Evolutionary conservation across 2,113 vertebrate genomes (phyloP).

Genomic region (Psammodynastes pulverulentus): DNA sequence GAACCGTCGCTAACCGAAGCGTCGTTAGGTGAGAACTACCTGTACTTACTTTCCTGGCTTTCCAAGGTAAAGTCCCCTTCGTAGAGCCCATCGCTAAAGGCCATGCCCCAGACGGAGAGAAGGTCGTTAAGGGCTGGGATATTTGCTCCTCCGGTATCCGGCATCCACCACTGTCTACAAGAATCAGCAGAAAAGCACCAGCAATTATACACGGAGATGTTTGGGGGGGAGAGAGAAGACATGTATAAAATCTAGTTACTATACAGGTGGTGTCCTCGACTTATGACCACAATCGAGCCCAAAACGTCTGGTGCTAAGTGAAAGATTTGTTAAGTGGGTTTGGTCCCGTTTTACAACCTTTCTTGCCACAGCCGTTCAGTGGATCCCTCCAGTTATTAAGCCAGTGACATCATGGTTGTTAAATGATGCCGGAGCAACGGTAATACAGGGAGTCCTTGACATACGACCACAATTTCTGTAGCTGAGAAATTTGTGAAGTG

Average conservation of each 20-base stretch:
- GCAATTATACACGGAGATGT: neutral
- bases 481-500: too few species aligned
- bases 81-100: constrained; percentile 93
- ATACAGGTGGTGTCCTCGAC: neutral
- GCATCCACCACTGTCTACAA: constrained; percentile 98
- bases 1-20: neutral
- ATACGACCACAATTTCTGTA: too few species aligned
- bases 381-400: neutral
- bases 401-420: neutral
- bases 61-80: constrained; percentile 95
- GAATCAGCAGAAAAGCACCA: neutral
- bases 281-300: neutral
- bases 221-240: neutral
- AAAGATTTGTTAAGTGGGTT: neutral
- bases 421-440: too few species aligned
- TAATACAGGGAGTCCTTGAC: too few species aligned
- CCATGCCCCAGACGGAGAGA: constrained; percentile 97
- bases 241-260: neutral
- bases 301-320: neutral
- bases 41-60: constrained; percentile 91
- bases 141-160: constrained; percentile 96
- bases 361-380: neutral
- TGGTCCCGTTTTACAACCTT: neutral
- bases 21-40: neutral
- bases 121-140: constrained; percentile 94